A percentile compares a stretch with the other conserved stretches of the same genome.
Evolutionary conservation across 2,113 vertebrate species (phyloP).

Genomic region (Trichechus manatus): DNA sequence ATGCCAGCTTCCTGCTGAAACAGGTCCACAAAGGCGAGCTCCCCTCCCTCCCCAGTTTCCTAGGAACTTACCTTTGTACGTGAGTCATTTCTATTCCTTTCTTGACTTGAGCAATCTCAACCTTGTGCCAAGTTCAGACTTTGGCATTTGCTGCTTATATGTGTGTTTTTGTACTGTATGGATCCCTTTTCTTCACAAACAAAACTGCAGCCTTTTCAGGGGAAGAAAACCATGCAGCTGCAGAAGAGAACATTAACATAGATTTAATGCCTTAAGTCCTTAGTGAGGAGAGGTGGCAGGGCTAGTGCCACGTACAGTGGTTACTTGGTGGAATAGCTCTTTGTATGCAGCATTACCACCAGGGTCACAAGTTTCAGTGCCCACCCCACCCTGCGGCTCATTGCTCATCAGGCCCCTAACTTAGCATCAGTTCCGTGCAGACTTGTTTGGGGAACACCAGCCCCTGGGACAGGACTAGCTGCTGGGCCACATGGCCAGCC

Average conservation of each 20-base stretch:
- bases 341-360: accelerated
- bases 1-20: not conserved
- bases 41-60: not conserved
- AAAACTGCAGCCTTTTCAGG: not conserved
- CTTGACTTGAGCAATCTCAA: not conserved
- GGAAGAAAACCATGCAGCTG: not conserved
- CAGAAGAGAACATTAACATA: not conserved
- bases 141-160: not conserved
- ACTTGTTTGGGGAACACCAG: not conserved
- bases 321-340: not conserved
- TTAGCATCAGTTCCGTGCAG: not conserved
- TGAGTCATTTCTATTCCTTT: not conserved
- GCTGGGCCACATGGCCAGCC: not conserved
- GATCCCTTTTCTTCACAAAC: not conserved
- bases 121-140: not conserved
- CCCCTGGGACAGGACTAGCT: not conserved
- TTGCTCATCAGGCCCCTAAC: not conserved
- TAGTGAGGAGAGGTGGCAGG: not conserved
- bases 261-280: not conserved
- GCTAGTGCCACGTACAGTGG: too few relatives aligned
- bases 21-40: not conserved
- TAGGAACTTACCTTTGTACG: not conserved
- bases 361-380: accelerated
- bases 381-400: not conserved
- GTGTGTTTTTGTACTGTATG: not conserved